Percentiles rank a stretch among this genome's conserved stretches.
Conservation (phyloP, 37 sponge, comb jelly and placozoan genomes). For the Chondrosia reniformis region DNA sequence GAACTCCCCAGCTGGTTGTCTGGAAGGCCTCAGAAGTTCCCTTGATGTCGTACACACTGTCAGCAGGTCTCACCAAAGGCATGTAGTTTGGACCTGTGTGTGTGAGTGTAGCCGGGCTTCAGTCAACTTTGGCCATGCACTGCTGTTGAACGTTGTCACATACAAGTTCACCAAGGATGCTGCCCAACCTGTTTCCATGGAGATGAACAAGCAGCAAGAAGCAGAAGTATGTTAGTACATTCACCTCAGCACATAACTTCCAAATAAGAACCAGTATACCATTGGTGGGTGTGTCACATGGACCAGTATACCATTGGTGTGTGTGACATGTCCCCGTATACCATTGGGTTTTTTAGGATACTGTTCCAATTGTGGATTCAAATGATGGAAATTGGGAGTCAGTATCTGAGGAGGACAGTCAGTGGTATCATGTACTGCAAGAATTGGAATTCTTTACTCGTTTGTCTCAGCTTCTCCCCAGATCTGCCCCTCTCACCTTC, state of each 20-base stretch:
- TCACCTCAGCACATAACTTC: not conserved
- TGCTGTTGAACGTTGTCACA: not conserved
- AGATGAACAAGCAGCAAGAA: not conserved
- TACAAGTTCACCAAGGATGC: not conserved
- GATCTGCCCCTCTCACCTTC: not conserved
- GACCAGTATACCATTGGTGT: not conserved
- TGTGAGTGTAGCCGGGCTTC: not conserved
- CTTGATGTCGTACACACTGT: not conserved
- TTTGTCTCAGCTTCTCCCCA: not conserved
- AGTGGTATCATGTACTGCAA: conserved; percentile 14
- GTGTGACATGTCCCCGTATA: no score
- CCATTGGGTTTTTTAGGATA: not conserved
- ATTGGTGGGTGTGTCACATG: not conserved
- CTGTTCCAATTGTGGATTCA: not conserved
- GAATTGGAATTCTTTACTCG: conserved; percentile 21
- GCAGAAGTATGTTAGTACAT: not conserved
- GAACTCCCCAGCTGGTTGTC: conserved; percentile 7
- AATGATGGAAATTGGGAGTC: not conserved
- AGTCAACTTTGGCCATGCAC: conserved; percentile 8
- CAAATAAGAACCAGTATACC: not conserved
- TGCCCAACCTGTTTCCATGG: not conserved
- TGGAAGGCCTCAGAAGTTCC: not conserved
- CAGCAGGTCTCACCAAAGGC: not conserved
- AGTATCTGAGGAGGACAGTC: not conserved
- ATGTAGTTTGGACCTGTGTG: not conserved